Evolutionary conservation across 2,797 vertebrate species (phyloP).

Genomic region (Danio aesculapii): DNA sequence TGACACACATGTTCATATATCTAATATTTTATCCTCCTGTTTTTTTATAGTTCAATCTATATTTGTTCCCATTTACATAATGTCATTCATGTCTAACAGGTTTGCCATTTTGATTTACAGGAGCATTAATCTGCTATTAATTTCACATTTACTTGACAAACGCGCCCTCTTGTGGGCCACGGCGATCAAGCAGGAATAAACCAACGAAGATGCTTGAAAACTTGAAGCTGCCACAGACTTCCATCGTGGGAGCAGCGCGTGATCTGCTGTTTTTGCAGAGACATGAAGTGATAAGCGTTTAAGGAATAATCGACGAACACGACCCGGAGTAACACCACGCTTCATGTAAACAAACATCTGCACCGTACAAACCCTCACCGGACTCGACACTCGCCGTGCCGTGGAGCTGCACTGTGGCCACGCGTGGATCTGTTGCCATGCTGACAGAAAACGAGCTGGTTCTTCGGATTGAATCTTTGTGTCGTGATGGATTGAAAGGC

Average conservation of each 20-base stretch:
- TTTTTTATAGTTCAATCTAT: background rate
- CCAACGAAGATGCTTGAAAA: slow-evolving; percentile 39
- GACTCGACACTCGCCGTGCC: background rate
- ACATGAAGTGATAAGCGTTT: slow-evolving; percentile 6
- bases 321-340: background rate
- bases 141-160: background rate
- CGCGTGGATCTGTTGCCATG: slow-evolving; percentile 27
- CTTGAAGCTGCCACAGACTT: slow-evolving; percentile 7
- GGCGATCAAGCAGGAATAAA: background rate
- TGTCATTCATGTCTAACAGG: background rate
- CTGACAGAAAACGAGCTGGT: slow-evolving; percentile 1
- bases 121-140: background rate
- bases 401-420: background rate
- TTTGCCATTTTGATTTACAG: background rate
- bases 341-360: slow-evolving; percentile 2
- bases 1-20: background rate
- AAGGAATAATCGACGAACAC: background rate
- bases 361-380: background rate
- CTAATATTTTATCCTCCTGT: too few species aligned
- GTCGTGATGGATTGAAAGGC: background rate
- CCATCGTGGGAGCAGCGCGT: background rate
- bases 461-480: background rate
- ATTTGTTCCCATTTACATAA: background rate
- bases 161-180: slow-evolving; percentile 29
- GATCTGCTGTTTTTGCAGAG: background rate